Evolutionary conservation across 2,888 invertebrate species (phyloP).

Genomic region (Agrotis ipsilon): DNA sequence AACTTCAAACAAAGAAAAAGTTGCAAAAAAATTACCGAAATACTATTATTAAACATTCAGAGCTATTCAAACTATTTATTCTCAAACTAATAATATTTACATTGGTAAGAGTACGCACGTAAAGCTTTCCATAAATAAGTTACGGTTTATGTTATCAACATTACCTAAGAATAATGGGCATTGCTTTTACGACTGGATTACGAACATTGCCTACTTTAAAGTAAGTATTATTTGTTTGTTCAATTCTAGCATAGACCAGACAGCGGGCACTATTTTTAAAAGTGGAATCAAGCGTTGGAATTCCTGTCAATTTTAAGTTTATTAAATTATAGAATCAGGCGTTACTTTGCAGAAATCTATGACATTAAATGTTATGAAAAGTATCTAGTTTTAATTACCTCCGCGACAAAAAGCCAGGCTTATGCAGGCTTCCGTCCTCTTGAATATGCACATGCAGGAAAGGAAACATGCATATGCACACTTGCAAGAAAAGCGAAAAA

Average conservation of each 20-base stretch:
- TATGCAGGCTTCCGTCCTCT: too few species aligned
- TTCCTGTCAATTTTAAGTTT: constrained; percentile 10
- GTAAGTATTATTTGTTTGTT: constrained; percentile 31
- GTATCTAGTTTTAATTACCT: too few species aligned
- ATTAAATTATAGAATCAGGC: too few species aligned
- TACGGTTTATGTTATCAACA: constrained; percentile 24
- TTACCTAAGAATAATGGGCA: constrained; percentile 22
- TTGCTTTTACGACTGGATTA: not conserved
- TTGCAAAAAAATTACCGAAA: too few species aligned
- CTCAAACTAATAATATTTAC: constrained; percentile 17
- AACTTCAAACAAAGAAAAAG: too few species aligned
- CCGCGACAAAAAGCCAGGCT: too few species aligned
- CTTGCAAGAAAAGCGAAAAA: too few species aligned
- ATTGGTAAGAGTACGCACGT: not conserved
- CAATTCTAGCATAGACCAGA: constrained; percentile 12
- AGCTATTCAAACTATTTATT: constrained; percentile 4
- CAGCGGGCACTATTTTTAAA: constrained; percentile 14
- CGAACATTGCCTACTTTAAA: not conserved
- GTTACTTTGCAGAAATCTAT: too few species aligned
- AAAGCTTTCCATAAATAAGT: constrained; percentile 15
- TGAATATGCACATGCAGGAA: too few species aligned
- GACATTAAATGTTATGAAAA: too few species aligned
- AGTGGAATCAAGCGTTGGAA: not conserved
- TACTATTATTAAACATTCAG: constrained; percentile 12
- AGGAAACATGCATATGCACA: too few species aligned